Evolutionary conservation across 1,140 invertebrate genomes (phyloP), one percentile per base, ranked within the genome.

Genomic region (Asbolus verrucosus): DNA sequence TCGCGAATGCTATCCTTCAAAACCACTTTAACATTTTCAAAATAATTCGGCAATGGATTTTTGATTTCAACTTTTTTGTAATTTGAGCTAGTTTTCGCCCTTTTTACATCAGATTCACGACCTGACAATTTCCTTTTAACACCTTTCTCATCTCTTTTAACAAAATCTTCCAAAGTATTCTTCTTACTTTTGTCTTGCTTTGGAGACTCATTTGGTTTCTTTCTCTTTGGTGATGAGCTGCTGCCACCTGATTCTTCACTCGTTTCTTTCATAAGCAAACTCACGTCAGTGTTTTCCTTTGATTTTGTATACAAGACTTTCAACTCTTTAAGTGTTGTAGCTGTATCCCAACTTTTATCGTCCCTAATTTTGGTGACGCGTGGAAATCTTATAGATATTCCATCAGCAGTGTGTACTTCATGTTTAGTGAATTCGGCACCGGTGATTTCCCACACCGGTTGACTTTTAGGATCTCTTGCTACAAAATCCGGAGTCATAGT

Each of bases 381-480:
- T 2, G 96, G 96, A 84, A 98, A 98, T 73, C 95, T 83, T 41
- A 98, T 94, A 1, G 94, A 97, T 75, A 97, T 96, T 2, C 94
- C 94, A 79, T 92, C 88, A 1, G 94, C 94, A 2, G 94, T 96
- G 77, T 98, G 96, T 11, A 92, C 85, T 43, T 94, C 92, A 68
- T 91, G 87, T 79, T 94, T 90, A 5, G 92, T 94, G 74, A 97
- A 94, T 82, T 98, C 95, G 0, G 95, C 95, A 0, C 95, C 95
- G 1, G 92, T 93, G 24, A 98, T 95, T 84, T 97, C 94, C 95
- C 95, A 97, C 9, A 97, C 92, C 1, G 94, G 95, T 79, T 94
- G 90, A 59, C 89, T 83, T 82, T 92, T 92, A 0, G 95, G 95
- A 83, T 95, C 88, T 70, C 82, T 85, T 8, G 91, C 91, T 2